phyloP scores from a whole-genome alignment of 2,797 vertebrate genomes.

The Bufotes viridis region DNA sequence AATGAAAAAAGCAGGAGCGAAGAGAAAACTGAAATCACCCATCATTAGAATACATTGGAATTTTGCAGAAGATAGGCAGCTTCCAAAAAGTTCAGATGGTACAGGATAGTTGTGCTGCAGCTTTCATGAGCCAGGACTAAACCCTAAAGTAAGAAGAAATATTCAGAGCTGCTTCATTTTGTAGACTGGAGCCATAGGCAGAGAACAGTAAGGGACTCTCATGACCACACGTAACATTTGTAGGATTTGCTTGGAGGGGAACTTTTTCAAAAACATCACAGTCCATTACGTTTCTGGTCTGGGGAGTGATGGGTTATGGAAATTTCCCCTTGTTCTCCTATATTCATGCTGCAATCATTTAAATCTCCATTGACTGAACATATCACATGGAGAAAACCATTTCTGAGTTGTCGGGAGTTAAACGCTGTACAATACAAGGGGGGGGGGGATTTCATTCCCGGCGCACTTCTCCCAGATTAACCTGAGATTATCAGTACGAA shows the following conservation, averaged over 20 bases:
- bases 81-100: too few species aligned
- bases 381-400: neutral
- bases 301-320: neutral
- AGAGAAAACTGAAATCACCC: too few species aligned
- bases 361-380: neutral
- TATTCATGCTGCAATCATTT: neutral
- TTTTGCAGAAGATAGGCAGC: too few species aligned
- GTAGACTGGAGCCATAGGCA: neutral
- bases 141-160: too few species aligned
- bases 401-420: neutral
- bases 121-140: too few species aligned
- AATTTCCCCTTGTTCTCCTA: neutral
- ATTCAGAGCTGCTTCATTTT: too few species aligned
- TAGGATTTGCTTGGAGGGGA: neutral
- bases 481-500: neutral
- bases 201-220: neutral
- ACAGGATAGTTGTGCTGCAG: too few species aligned
- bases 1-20: too few species aligned
- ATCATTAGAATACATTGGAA: too few species aligned
- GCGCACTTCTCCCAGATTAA: neutral
- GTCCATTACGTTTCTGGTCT: neutral
- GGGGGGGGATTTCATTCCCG: neutral
- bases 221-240: neutral
- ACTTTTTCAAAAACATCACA: neutral
- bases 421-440: neutral